A percentile compares a stretch with the other conserved stretches of the same genome.
These are phyloP conservation scores for Mastomys coucha DNA, from an alignment of 2,113 vertebrate genomes.

Conservation along the genomic window DNA sequence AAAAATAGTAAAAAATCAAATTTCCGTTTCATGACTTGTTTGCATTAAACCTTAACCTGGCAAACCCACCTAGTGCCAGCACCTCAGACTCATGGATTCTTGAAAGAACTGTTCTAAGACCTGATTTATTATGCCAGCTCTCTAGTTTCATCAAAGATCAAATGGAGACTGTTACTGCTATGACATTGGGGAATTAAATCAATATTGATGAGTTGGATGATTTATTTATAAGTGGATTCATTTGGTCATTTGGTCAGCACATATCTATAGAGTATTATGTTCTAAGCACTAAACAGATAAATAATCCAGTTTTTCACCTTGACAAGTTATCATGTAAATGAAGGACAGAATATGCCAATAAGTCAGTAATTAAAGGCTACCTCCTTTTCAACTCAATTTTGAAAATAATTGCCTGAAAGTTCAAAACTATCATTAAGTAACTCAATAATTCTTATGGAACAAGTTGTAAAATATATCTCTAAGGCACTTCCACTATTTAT, in stretches of 20 bases:
- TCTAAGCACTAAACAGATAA: constrained; percentile 1
- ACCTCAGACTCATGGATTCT: background rate
- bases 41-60: constrained; percentile 66
- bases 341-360: background rate
- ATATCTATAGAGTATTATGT: background rate
- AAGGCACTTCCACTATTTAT: background rate
- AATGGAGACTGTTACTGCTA: constrained; percentile 21
- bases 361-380: background rate
- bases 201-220: background rate
- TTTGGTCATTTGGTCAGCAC: background rate
- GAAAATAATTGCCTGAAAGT: constrained; percentile 21
- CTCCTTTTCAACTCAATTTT: background rate
- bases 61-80: background rate
- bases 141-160: constrained; percentile 25
- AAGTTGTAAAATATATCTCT: background rate
- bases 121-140: background rate
- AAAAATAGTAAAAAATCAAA: constrained; percentile 14
- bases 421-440: constrained; percentile 18
- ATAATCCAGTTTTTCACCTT: background rate
- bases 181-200: constrained; percentile 30
- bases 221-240: background rate
- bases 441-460: background rate
- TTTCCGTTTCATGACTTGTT: background rate
- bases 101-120: constrained; percentile 35
- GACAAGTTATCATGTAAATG: background rate